These are phyloP conservation scores for Anoplophora glabripennis DNA, from an alignment of 1,140 invertebrate species.

Conservation along the genomic window DNA sequence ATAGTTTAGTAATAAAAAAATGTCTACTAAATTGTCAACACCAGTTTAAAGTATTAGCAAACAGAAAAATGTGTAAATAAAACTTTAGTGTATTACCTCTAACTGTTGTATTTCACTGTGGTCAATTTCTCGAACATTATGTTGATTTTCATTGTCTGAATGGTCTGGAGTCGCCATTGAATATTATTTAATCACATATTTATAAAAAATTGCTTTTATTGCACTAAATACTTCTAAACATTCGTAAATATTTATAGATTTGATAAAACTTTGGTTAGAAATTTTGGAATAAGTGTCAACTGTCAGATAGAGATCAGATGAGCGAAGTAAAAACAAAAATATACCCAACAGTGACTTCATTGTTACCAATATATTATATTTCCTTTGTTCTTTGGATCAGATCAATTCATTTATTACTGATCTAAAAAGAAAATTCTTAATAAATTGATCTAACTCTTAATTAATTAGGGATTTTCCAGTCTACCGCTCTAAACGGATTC, in stretches of 20 bases:
- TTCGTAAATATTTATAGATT: conserved; percentile 4
- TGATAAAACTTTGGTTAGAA: conserved; percentile 19
- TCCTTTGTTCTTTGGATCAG: not conserved
- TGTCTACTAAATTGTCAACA: not conserved
- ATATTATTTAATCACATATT: conserved; percentile 34
- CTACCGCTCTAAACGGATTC: too few relatives aligned
- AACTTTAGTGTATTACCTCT: conserved; percentile 47
- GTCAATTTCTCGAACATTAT: conserved; percentile 61
- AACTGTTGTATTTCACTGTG: conserved; percentile 57
- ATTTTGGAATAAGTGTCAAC: conserved; percentile 14
- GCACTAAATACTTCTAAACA: conserved; percentile 7
- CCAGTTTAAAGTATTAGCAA: not conserved
- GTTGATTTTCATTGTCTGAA: conserved; percentile 50
- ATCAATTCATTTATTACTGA: too few relatives aligned
- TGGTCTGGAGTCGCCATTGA: conserved; percentile 51
- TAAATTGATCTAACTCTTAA: too few relatives aligned
- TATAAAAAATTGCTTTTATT: conserved; percentile 11
- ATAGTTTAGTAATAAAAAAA: not conserved
- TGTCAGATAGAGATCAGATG: conserved; percentile 3
- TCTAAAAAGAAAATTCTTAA: too few relatives aligned
- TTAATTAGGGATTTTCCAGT: too few relatives aligned
- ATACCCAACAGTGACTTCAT: not conserved
- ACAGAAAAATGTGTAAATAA: not conserved
- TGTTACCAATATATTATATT: not conserved
- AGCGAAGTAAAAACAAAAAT: not conserved